These are phyloP conservation scores for Heterocephalus glaber DNA, from an alignment of 2,113 vertebrate genomes.

Conservation along the genomic window DNA sequence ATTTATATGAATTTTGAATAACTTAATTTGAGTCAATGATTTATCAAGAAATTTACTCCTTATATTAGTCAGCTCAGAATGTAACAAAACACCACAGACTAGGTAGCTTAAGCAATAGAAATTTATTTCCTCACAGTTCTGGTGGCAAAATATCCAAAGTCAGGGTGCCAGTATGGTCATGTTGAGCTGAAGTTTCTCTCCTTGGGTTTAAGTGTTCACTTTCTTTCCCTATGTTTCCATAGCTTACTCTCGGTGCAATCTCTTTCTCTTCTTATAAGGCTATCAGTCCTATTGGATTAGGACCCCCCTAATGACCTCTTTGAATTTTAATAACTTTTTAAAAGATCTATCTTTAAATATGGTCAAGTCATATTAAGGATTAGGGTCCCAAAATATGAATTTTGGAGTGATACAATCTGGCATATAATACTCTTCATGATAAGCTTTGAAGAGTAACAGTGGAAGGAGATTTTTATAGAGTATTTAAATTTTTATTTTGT, in stretches of 20 bases:
- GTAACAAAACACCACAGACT: not conserved
- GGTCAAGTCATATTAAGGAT: not conserved
- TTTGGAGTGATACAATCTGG: not conserved
- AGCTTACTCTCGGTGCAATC: not conserved
- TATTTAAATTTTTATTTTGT: conserved; percentile 7
- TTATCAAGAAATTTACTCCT: not conserved
- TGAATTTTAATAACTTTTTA: not conserved
- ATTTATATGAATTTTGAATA: conserved; percentile 8
- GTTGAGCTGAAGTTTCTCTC: not conserved
- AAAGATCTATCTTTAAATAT: not conserved
- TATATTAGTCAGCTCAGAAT: not conserved
- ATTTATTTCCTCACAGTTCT: conserved; percentile 6
- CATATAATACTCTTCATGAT: not conserved
- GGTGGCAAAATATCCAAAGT: not conserved
- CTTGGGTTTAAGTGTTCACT: not conserved
- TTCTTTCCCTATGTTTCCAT: not conserved
- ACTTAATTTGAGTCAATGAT: not conserved
- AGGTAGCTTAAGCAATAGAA: not conserved
- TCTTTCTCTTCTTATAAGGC: not conserved
- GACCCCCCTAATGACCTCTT: not conserved
- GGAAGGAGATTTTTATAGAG: not conserved
- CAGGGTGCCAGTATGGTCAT: not conserved
- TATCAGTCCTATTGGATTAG: not conserved
- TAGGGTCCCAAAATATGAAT: not conserved
- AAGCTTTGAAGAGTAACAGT: not conserved